A percentile compares a stretch with the other conserved stretches of the same genome.
Conservation (phyloP, 2,888 invertebrate genomes). For the Sesamia inferens region DNA sequence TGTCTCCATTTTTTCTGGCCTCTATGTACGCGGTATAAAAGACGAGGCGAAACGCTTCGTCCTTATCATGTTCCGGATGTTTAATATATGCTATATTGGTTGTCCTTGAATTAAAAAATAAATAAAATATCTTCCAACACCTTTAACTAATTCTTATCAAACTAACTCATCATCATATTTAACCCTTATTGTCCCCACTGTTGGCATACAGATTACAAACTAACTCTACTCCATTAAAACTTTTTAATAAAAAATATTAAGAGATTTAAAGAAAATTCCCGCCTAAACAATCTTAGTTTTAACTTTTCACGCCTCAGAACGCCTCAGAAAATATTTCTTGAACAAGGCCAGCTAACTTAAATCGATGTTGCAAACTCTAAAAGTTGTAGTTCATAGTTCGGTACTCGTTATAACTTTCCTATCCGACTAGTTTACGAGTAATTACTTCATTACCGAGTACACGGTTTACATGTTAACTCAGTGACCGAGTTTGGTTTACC, state of each 20-base stretch:
- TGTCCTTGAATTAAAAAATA: no score
- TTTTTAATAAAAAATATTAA: neutral
- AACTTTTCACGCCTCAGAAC: conserved; percentile 49
- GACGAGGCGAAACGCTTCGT: no score
- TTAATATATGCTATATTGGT: no score
- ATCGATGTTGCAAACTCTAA: conserved; percentile 59
- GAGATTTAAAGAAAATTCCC: conserved; percentile 32
- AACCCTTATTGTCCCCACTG: no score
- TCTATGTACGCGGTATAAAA: no score
- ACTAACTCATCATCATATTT: neutral
- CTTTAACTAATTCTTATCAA: neutral
- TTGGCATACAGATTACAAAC: no score
- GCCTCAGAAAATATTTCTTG: conserved; percentile 39
- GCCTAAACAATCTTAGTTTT: conserved; percentile 35
- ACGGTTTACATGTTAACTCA: conserved; percentile 54
- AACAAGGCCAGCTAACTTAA: conserved; percentile 56
- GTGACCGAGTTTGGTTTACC: conserved; percentile 47
- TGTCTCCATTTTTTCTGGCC: no score
- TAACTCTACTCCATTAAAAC: neutral
- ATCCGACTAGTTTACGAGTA: conserved; percentile 52
- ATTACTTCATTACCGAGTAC: conserved; percentile 63
- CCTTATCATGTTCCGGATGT: no score
- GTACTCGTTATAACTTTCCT: conserved; percentile 60
- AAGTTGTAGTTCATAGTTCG: conserved; percentile 48
- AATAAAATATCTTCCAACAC: no score